phyloP scores from a whole-genome alignment of 2,888 invertebrate genomes.

The Brachypterus glaber region DNA sequence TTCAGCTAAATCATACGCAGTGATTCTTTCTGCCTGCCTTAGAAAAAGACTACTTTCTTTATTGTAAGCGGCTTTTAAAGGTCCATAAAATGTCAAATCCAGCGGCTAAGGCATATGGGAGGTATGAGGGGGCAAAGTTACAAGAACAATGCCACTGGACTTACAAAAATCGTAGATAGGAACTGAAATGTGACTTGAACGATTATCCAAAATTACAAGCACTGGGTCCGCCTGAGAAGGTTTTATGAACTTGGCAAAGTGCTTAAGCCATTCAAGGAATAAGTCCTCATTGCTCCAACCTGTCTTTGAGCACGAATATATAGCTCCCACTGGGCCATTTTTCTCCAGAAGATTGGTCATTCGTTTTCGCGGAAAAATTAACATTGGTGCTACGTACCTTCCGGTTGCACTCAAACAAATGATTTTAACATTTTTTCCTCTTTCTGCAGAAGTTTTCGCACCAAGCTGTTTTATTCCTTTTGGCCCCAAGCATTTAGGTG shows the following conservation, averaged over 20 bases:
- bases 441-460: too few relatives aligned
- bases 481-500: too few relatives aligned
- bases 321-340: too few relatives aligned
- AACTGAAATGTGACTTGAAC: conserved; percentile 12
- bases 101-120: conserved; percentile 16
- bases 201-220: conserved; percentile 13
- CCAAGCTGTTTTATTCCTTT: too few relatives aligned
- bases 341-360: too few relatives aligned
- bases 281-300: background rate
- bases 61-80: conserved; percentile 14
- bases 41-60: conserved; percentile 11
- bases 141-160: conserved; percentile 12
- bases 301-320: background rate
- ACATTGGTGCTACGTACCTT: too few relatives aligned
- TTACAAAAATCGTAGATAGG: conserved; percentile 14
- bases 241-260: conserved; percentile 4
- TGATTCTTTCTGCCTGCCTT: conserved; percentile 3
- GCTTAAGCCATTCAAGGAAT: background rate
- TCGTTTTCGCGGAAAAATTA: too few relatives aligned
- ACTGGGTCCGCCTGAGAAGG: conserved; percentile 3
- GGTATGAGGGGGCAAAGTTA: conserved; percentile 15
- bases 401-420: too few relatives aligned
- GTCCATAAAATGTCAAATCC: conserved; percentile 15
- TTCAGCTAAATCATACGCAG: background rate
- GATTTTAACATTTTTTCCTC: too few relatives aligned